Base-by-base conservation (phyloP, 2,797 vertebrate species). In the Fistularia commersonii region DNA sequence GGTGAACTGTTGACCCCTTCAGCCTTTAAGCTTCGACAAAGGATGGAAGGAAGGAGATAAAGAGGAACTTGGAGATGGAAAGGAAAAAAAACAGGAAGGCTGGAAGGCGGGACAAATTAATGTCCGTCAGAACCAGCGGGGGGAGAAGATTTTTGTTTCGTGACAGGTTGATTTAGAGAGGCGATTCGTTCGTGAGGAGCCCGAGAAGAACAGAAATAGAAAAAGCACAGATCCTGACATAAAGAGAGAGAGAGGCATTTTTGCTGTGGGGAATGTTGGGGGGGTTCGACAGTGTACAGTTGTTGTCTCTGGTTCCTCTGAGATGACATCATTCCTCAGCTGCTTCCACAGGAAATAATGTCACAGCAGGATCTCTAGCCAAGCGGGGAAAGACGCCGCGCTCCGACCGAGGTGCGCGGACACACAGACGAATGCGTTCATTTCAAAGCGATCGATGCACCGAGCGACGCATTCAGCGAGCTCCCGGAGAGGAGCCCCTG, bases 291-390 rank as follows among this genome's bases (percentile, higher is more conserved):
- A 54, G 52, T 1, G 13, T 58, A 45, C 64, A 66, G 66, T 79
- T 85, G 81, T 90, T 89, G 87, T 82, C 72, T 82, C 74, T 76
- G 66, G 73, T 66, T 66, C 54, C 45, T 54, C 50, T 35, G 63
- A 72, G 72, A 76, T 91, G 86, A 90, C 88, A 86, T 90, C 87
- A 90, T 80, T 70, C 51, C 65, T 74, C 59, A 44, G 66, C 76
- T 72, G 68, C 77, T 76, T 84, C 60, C 60, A 87, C 84, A 89
- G 89, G 90, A 91, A 90, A 90, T 90, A 76, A 90, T 81, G 81
- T 90, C 88, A 90, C 81, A 81, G 76, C 54, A 41, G 72, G 84
- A 84, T 75, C 73, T 65, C 72, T 33, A 38, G 86, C 86, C 86
- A 85, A 85, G 75, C 41, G 13, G 54, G 57, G 65, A 79, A 67